Base-by-base conservation (phyloP, 2,113 vertebrate species). In the Nerophis ophidion region DNA sequence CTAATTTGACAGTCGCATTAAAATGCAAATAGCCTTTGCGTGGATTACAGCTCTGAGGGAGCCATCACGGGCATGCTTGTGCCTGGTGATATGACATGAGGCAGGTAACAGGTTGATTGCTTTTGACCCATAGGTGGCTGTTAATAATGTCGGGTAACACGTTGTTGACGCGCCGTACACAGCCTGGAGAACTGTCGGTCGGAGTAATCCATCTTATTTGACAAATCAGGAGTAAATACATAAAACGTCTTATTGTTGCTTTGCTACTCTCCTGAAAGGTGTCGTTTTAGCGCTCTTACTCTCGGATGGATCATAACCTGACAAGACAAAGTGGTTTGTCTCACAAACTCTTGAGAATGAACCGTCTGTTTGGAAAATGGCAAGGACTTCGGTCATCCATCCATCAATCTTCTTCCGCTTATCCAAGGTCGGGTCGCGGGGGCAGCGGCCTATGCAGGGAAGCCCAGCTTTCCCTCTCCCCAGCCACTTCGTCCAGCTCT, bases 1-100 rank as follows among this genome's bases (percentile, higher is more conserved):
- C 68, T 70, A 79, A 83, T 87, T 81, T 87, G 84, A 86, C 80
- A 78, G 77, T 82, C 83, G 74, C 63, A 86, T 86, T 87, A 85
- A 89, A 84, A 89, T 88, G 85, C 85, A 88, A 88, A 86, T 84
- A 74, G 68, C 61, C 83, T 73, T 76, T 83, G 86, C 85, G 80
- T 65, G 77, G 84, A 74, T 89, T 83, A 87, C 74, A 73, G 70
- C 66, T 71, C 74, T 72, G 68, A 17, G 63, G 68, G 73, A 60
- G 64, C 63, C 64, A 26, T 26, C 7, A 44, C 19, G 58, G 60
- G 63, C 16, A 40, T 26, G 17, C 4, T 13, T 26, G 46, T 49
- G 26, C 10, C 17, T 35, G 8, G 50, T 19, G 35, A 55, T 61
- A 45, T 50, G 69, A 71, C 57, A 75, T 36, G 48, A 65, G 63